Base-by-base conservation (phyloP, 2,113 vertebrate species). In the Heloderma charlesbogerti region DNA sequence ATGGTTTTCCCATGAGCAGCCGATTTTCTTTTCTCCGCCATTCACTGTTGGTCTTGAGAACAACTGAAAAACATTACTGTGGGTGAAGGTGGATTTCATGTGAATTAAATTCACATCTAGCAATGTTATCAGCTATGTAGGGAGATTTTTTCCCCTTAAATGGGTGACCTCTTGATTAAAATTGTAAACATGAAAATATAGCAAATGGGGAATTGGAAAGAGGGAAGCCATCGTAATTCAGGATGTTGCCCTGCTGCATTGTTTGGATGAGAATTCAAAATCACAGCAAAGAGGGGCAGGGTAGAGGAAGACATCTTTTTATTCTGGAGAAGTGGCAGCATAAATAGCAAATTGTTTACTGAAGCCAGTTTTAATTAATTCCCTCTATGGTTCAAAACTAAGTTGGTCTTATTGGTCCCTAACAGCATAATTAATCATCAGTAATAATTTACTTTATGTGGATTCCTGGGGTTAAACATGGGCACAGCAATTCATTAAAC, bases 401-500 rank as follows among this genome's bases (percentile, higher is more conserved):
- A 87, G 80, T 88, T 87, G n/a, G 78, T 95, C 87, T 93, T 93
- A 86, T 43, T 96, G 93, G 89, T 89, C 87, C 93, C 71, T 94
- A 91, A 57, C 67, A 89, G 88, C 67, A 54, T 92, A 96, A 95
- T 96, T 96, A 95, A 95, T 96, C 89, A 90, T 83, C 0, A 3
- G 67, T 85, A 94, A 95, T 94, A 96, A 95, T 94, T 96, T 83
- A 89, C 94, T 95, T 94, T 85, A 88, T 0, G 0, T 91, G 89
- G 91, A 91, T 95, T 93, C 89, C 90, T 16, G 83, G 93, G 93
- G 94, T 96, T 95, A 93, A 94, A 89, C 88, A 91, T 86, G 77
- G 93, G 85, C 43, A 87, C 78, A 92, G 40, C 88, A 90, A 66
- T 92, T 97, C 94, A 92, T 96, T 96, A 93, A 93, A 93, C 3